A percentile compares a stretch with the other conserved stretches of the same genome.
Conservation (phyloP, 2,888 invertebrate genomes). For the Drosophila prolongata region DNA sequence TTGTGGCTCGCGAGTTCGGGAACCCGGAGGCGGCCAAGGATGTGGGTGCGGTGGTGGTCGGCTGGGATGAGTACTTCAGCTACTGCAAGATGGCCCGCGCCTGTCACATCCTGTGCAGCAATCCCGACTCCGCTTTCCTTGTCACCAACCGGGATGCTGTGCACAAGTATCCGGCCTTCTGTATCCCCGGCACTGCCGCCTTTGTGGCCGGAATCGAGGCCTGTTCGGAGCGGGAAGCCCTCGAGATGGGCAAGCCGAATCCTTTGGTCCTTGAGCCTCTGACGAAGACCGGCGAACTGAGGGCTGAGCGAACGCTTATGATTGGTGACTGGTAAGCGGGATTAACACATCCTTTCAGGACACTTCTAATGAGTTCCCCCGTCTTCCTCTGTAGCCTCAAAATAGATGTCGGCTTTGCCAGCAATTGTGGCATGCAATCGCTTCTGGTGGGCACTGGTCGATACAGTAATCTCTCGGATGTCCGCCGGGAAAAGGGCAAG, state of each 20-base stretch:
- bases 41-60: conserved; percentile 96
- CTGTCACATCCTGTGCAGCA: conserved; percentile 90
- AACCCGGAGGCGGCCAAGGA: conserved; percentile 87
- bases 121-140: conserved; percentile 91
- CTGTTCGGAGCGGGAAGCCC: conserved; percentile 90
- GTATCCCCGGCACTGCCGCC: conserved; percentile 92
- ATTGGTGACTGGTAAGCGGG: conserved; percentile 83
- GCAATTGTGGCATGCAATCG: conserved; percentile 94
- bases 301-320: conserved; percentile 89
- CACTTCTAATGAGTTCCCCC: conserved; percentile 13
- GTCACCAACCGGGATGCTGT: conserved; percentile 97
- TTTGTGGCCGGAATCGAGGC: conserved; percentile 93
- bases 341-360: conserved; percentile 6
- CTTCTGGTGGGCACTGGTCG: conserved; percentile 93
- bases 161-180: conserved; percentile 90
- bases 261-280: conserved; percentile 90
- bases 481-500: conserved; percentile 86
- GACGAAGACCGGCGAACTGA: conserved; percentile 88
- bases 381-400: conserved; percentile 88
- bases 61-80: conserved; percentile 96
- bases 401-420: conserved; percentile 96
- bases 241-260: conserved; percentile 96
- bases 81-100: conserved; percentile 96
- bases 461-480: conserved; percentile 87
- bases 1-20: conserved; percentile 86